Conservation (phyloP, 2,113 vertebrate species). For the Bambusicola thoracicus region DNA sequence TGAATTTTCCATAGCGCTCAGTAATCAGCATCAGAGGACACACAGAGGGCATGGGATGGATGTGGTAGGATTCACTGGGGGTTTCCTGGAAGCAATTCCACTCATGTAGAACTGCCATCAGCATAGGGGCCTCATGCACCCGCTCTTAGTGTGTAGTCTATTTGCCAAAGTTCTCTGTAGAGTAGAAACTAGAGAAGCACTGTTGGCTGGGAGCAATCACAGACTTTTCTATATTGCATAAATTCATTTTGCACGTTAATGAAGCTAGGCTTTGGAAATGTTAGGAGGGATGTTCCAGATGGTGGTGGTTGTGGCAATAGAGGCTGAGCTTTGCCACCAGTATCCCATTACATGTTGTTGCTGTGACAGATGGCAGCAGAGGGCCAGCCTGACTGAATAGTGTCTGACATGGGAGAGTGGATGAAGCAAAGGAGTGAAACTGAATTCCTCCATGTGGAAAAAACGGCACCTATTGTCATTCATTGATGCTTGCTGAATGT, state of each 20-base stretch:
- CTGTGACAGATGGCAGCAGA: too few relatives aligned
- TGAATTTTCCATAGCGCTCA: fast-evolving
- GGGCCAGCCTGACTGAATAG: too few relatives aligned
- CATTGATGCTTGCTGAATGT: too few relatives aligned
- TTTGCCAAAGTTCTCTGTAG: not conserved
- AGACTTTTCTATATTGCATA: not conserved
- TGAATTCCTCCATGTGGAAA: too few relatives aligned
- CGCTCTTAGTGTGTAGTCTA: not conserved
- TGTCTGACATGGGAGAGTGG: too few relatives aligned
- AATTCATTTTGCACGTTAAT: not conserved
- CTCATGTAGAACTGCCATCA: not conserved
- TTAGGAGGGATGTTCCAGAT: too few relatives aligned
- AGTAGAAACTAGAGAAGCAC: not conserved
- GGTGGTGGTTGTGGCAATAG: too few relatives aligned
- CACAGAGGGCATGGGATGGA: too few relatives aligned
- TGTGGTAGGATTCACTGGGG: not conserved
- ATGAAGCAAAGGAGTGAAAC: too few relatives aligned
- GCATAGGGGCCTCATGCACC: fast-evolving
- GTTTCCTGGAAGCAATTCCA: not conserved
- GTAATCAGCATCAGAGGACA: fast-evolving
- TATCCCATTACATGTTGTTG: too few relatives aligned
- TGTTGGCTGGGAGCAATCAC: not conserved
- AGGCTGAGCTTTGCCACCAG: too few relatives aligned
- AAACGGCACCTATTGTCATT: too few relatives aligned
- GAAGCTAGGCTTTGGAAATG: not conserved